Evolutionary conservation across 1,140 invertebrate genomes (phyloP), one percentile per base, ranked within the genome.

Genomic region (Polyergus mexicanus): DNA sequence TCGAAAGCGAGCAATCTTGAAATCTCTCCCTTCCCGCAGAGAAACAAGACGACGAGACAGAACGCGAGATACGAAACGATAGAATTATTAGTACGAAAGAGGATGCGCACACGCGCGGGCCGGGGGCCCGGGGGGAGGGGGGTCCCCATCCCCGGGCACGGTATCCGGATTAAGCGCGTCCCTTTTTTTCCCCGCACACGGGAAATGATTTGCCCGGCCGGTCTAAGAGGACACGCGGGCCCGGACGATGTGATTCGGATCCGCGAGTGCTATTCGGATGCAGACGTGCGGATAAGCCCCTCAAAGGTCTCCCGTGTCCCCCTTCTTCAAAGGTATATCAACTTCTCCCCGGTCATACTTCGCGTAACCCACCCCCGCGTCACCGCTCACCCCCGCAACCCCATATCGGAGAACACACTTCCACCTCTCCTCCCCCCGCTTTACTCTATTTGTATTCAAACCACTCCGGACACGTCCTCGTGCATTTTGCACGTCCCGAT

Each of bases 261-360:
- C 56, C 84, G 84, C 86, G 76, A 86, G 47, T 81, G 69, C 85
- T 68, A 80, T 88, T 88, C 76, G 71, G 66, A 68, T 85, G 76
- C 85, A 88, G 84, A 88, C 85, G 85, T 83, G 84, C 87, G 87
- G 85, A 83, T 86, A 88, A 88, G 87, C 87, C 81, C 63, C n/a
- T 88, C 85, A 88, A 88, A 86, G 87, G 85, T 86, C 78, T 51
- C 47, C 74, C n/a, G 38, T 69, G 60, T 78, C 68, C 63, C 63
- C 86, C 69, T 76, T 78, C 86, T 80, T 85, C 84, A 85, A 85
- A 85, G 84, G 84, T 80, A 85, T 78, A 69, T 78, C 76, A 78
- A 85, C 77, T 86, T 80, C 65, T 71, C 86, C 66, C 68, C 16
- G 60, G 63, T 87, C 69, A 86, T 83, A 86, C 81, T 62, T 83